Conservation (phyloP, 2,797 vertebrate species). For the Etheostoma nigrum region DNA sequence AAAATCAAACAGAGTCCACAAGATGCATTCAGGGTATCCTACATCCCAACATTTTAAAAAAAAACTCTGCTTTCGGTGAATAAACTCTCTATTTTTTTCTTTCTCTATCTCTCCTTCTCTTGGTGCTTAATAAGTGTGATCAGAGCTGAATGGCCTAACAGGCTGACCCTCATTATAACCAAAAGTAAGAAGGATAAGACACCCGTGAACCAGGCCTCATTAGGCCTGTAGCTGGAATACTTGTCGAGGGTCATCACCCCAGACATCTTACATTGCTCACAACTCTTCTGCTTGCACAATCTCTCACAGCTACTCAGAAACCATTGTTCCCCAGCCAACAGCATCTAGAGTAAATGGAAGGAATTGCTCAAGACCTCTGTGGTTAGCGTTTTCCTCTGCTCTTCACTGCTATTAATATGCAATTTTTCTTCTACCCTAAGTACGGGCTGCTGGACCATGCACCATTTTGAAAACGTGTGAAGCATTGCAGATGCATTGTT, state of each 20-base stretch:
- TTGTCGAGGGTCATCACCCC: conserved; percentile 67
- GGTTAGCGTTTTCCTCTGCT: conserved; percentile 21
- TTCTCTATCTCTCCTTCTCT: conserved; percentile 47
- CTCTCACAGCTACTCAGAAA: conserved; percentile 54
- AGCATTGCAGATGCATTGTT: conserved; percentile 4
- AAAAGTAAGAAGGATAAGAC: conserved; percentile 76
- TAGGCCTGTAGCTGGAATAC: conserved; percentile 67
- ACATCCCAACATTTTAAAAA: conserved; percentile 21
- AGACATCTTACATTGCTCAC: conserved; percentile 50
- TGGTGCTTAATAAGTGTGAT: conserved; percentile 78
- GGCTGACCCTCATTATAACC: conserved; percentile 79
- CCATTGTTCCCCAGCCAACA: conserved; percentile 51
- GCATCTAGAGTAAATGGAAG: conserved; percentile 45
- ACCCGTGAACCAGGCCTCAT: conserved; percentile 74
- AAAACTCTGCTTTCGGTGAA: conserved; percentile 16
- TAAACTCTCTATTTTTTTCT: conserved; percentile 29
- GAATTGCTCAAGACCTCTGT: conserved; percentile 28
- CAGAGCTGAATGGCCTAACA: conserved; percentile 75
- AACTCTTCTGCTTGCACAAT: conserved; percentile 46
- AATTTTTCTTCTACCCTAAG: background rate
- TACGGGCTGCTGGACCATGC: background rate
- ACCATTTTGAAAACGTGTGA: background rate
- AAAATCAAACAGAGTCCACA: conserved; percentile 57
- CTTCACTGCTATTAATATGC: conserved; percentile 5
- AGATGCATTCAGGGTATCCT: conserved; percentile 30